These are phyloP conservation scores for Acanthurus leucopareius DNA, from an alignment of 2,797 vertebrate species.

Conservation along the genomic window DNA sequence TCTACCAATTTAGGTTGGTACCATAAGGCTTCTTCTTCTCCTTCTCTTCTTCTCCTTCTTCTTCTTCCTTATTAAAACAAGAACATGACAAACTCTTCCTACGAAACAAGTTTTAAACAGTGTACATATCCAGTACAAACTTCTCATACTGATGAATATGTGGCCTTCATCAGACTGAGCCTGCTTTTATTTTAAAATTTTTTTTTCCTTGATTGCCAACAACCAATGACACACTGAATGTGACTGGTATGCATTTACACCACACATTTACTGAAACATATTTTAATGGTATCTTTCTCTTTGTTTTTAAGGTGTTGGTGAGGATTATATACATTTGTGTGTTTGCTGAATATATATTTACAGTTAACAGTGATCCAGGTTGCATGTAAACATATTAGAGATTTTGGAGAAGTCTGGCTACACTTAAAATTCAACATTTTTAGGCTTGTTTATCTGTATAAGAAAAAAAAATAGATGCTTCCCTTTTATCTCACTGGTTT, in stretches of 20 bases:
- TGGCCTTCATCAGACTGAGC: neutral
- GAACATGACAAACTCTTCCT: slow-evolving; percentile 77
- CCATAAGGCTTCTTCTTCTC: slow-evolving; percentile 80
- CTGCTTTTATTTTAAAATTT: neutral
- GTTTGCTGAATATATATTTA: neutral
- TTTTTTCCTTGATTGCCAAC: neutral
- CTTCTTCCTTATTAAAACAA: slow-evolving; percentile 81
- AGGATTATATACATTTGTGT: no score
- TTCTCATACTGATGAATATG: neutral
- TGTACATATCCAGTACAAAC: slow-evolving; percentile 17
- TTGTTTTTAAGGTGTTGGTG: neutral
- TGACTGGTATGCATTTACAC: neutral
- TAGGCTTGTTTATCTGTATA: neutral
- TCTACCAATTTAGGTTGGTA: slow-evolving; percentile 85
- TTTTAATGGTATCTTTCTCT: neutral
- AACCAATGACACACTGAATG: neutral
- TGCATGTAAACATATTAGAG: slow-evolving; percentile 3
- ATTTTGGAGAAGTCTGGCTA: neutral
- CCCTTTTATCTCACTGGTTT: slow-evolving; percentile 1
- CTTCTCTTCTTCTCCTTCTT: slow-evolving; percentile 70
- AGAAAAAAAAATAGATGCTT: slow-evolving; percentile 17
- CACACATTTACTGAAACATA: neutral
- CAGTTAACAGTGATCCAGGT: neutral
- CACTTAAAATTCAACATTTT: neutral
- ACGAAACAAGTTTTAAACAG: slow-evolving; percentile 26